phyloP scores from a whole-genome alignment of 2,797 vertebrate species.

The Artibeus lituratus region DNA sequence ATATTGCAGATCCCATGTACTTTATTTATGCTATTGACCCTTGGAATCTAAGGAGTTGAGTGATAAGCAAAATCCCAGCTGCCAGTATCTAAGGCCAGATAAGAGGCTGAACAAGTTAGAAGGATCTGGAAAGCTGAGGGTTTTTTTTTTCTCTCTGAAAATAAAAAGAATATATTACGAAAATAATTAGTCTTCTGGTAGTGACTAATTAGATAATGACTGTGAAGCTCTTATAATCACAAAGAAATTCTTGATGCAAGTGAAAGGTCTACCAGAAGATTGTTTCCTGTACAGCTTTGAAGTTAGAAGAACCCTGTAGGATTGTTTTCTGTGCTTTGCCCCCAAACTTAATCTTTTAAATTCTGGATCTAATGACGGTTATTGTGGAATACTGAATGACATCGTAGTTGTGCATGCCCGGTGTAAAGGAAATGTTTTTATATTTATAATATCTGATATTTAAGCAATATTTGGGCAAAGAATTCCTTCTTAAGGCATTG shows the following conservation, averaged over 20 bases:
- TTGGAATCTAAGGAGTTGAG: not conserved
- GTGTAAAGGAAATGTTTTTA: not conserved
- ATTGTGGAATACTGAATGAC: not conserved
- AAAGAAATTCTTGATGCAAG: not conserved
- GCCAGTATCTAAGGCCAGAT: not conserved
- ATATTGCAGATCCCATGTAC: not conserved
- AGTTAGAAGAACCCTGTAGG: not conserved
- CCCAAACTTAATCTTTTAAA: not conserved
- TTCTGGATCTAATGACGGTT: not conserved
- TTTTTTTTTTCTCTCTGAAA: not conserved
- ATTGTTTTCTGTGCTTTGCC: not conserved
- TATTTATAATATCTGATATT: not conserved
- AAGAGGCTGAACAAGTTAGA: not conserved
- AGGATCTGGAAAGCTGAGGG: not conserved
- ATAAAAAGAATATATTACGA: not conserved
- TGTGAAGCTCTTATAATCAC: not conserved
- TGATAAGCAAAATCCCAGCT: not conserved
- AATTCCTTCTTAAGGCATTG: not conserved
- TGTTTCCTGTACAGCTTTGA: not conserved
- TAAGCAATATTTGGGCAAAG: not conserved
- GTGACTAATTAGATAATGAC: not conserved
- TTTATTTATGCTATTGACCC: not conserved
- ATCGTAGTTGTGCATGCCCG: not conserved
- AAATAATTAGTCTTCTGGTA: too few relatives aligned
- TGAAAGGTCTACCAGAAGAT: not conserved